Base-by-base conservation (phyloP, 2,797 vertebrate genomes). In the Danio jaintianensis region DNA sequence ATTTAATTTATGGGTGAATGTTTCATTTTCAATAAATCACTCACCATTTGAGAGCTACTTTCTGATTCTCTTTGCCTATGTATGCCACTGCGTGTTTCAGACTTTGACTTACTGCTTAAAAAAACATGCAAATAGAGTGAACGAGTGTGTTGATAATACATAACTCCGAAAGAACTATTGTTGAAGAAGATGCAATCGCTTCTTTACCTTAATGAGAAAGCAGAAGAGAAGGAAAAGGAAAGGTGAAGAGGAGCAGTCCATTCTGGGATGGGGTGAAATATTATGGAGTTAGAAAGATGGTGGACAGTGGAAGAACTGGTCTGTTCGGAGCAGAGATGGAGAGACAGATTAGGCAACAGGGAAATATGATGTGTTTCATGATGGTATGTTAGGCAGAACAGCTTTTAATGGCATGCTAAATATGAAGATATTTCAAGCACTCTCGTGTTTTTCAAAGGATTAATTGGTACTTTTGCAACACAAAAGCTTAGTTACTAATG, bases 211-310 rank as follows among this genome's bases (percentile, higher is more conserved):
- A 22, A 82, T 58, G 59, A 48, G 12, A 73, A 75, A 36, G 59
- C 47, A 63, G 72, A 80, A 3, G 61, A 73, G 55, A 66, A 66
- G 36, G 50, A 22, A 50, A 78, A 78, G 29, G 43, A 68, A 69
- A 68, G 22, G 58, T 47, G 55, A 11, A 68, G 43, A 11, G 75
- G 16, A 70, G 80, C n/a, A 74, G 59, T 59, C 66, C 48, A 80
- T 62, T 81, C 45, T 80, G 77, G 70, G 71, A 62, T 58, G 69
- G 70, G 58, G 52, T 66, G 64, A 61, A 72, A 75, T 79, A 36
- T 58, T 52, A 53, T n/a, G 12, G 68, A 75, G 77, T 71, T 82
- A 78, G 38, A 74, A 74, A 38, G 80, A 68, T 38, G 66, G 40
- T 47, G 13, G 78, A 68, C 13, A 47, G 58, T 29, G 3, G 50